Conservation (phyloP, 2,113 vertebrate species). For the Platycercus adscitus region DNA sequence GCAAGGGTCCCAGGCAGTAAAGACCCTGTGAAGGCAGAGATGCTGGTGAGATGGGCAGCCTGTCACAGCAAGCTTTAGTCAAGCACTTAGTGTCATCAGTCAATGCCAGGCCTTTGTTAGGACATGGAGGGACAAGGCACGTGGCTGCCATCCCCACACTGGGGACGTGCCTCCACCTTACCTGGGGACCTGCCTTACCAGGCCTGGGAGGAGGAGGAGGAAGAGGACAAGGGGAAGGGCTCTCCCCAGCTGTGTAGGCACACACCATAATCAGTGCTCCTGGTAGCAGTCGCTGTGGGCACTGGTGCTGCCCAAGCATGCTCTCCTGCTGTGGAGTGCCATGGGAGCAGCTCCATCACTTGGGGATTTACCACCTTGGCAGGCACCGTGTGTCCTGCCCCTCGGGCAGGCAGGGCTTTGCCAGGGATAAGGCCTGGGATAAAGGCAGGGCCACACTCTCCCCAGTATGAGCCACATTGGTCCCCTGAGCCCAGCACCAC, state of each 20-base stretch:
- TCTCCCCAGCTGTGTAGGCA: background rate
- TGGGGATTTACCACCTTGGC: background rate
- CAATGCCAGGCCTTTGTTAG: background rate
- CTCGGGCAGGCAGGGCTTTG: background rate
- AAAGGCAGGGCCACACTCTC: background rate
- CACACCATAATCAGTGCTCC: rapidly evolving
- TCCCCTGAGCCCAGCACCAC: background rate
- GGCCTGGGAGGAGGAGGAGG: background rate
- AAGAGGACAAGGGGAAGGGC: background rate
- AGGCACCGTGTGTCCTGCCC: background rate
- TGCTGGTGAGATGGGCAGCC: background rate
- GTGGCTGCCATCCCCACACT: rapidly evolving
- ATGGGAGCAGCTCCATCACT: rapidly evolving
- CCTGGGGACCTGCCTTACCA: background rate
- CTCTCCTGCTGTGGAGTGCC: background rate
- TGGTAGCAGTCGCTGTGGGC: background rate
- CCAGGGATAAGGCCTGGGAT: background rate
- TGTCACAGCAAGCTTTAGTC: background rate
- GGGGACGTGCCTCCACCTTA: background rate
- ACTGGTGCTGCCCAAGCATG: background rate
- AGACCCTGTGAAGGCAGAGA: background rate
- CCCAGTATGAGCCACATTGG: background rate
- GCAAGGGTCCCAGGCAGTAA: background rate
- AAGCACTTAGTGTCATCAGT: too few species aligned
- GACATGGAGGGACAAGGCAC: background rate